Base-by-base conservation (phyloP, 2,797 vertebrate species). In the Coreius guichenoti region DNA sequence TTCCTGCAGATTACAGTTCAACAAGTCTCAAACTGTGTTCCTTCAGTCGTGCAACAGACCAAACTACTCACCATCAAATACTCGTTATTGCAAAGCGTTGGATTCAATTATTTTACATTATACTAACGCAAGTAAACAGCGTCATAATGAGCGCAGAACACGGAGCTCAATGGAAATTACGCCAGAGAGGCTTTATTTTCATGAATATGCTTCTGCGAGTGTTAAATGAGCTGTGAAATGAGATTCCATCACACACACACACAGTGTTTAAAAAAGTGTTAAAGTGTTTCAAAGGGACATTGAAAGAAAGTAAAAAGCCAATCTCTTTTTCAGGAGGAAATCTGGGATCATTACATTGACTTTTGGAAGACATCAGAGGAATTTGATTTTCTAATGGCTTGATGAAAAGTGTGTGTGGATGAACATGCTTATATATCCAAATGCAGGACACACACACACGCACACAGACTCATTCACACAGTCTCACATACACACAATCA, bases 161-260 rank as follows among this genome's bases (percentile, higher is more conserved):
- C 69, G 2, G 45, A 49, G 39, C 69, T 49, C 39, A 5, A 63
- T 49, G 70, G 49, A 74, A 63, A 63, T 72, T 29, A 82, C n/a
- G 11, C 8, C 19, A 29, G 39, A 61, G 54, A 81, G 78, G 29
- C n/a, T 68, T 84, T 84, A 68, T 68, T 69, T 84, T 56, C 82
- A 45, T 54, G 63, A 78, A 56, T 84, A 69, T 69, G 63, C 82
- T 68, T 45, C 31, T 31, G 14, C 12, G n/a, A 76, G 33, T 77
- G 82, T 85, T 33, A 72, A 85, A 85, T 85, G 83, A 85, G 51
- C 83, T 72, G 76, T 85, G 83, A 85, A 85, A 85, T 85, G 76
- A 85, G 83, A 85, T 70, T 63, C 26, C 36, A 72, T 31, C 65
- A 39, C 39, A 63, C 56, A 63, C 56, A 79, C 56, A 47, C 31